phyloP scores from a whole-genome alignment of 2,113 vertebrate species.

The Cyanoderma ruficeps region DNA sequence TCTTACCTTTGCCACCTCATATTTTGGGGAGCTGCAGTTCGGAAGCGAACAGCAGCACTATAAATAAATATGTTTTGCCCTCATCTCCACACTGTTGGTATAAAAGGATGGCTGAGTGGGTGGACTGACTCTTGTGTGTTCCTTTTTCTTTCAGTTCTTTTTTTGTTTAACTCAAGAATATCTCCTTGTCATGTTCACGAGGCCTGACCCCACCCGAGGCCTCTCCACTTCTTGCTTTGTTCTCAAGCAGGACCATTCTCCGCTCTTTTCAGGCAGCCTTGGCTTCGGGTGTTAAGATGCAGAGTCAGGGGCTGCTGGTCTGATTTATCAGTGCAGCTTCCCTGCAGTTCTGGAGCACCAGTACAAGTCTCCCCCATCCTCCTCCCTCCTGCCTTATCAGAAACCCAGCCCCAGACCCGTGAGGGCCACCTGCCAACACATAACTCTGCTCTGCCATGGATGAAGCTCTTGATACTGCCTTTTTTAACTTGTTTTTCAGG shows the following conservation, averaged over 20 bases:
- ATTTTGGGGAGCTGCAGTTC: not conserved
- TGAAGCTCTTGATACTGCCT: not conserved
- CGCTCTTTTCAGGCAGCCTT: not conserved
- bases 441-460: not conserved
- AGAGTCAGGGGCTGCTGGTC: not conserved
- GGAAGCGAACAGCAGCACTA: not conserved
- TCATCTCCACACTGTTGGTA: not conserved
- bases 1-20: not conserved
- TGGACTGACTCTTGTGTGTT: not conserved
- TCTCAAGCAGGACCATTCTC: not conserved
- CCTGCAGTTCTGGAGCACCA: not conserved
- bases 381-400: not conserved
- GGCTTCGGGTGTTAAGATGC: not conserved
- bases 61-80: not conserved
- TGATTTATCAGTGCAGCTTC: not conserved
- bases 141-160: not conserved
- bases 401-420: not conserved
- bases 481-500: constrained; percentile 57
- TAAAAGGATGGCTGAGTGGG: not conserved
- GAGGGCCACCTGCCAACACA: not conserved
- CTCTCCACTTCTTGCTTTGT: not conserved
- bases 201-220: not conserved
- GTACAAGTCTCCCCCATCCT: not conserved
- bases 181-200: not conserved
- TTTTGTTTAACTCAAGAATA: not conserved